These are phyloP conservation scores for Hypotaenidia okinawae DNA, from an alignment of 2,797 vertebrate species.

Conservation along the genomic window DNA sequence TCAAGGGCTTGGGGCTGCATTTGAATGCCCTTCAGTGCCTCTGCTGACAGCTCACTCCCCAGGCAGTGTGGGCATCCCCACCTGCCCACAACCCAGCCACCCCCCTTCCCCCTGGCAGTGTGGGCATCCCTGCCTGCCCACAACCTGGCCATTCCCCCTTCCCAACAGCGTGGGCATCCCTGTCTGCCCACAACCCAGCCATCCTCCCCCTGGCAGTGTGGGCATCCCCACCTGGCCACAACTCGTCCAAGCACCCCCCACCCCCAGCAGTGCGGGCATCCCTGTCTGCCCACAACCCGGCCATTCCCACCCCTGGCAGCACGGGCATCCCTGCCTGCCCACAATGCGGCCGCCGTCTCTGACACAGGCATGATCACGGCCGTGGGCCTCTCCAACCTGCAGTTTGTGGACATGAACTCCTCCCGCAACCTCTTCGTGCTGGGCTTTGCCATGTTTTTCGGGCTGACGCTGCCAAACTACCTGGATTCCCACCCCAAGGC, in stretches of 20 bases:
- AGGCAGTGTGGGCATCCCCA: not conserved
- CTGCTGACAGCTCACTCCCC: not conserved
- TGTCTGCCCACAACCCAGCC: not conserved
- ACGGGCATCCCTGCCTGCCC: not conserved
- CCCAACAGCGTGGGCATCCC: not conserved
- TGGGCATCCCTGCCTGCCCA: not conserved
- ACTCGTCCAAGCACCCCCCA: no score
- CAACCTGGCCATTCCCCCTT: no score
- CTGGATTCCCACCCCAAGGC: slow-evolving; percentile 85
- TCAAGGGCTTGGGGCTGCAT: not conserved
- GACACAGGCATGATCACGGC: slow-evolving; percentile 95
- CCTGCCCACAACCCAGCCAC: no score
- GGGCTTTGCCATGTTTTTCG: slow-evolving; percentile 95
- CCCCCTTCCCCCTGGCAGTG: no score
- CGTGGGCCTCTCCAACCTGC: slow-evolving; percentile 94
- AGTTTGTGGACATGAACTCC: slow-evolving; percentile 95
- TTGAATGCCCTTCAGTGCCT: accelerated
- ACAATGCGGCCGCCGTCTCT: not conserved
- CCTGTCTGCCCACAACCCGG: not conserved
- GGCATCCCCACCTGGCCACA: no score
- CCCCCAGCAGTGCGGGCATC: no score
- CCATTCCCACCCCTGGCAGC: not conserved
- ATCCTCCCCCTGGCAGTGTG: no score
- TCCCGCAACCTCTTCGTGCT: slow-evolving; percentile 96
- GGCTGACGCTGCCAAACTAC: slow-evolving; percentile 90